A percentile compares a stretch with the other conserved stretches of the same genome.
Evolutionary conservation across 2,797 vertebrate species (phyloP).

Genomic region (Rhinophrynus dorsalis): DNA sequence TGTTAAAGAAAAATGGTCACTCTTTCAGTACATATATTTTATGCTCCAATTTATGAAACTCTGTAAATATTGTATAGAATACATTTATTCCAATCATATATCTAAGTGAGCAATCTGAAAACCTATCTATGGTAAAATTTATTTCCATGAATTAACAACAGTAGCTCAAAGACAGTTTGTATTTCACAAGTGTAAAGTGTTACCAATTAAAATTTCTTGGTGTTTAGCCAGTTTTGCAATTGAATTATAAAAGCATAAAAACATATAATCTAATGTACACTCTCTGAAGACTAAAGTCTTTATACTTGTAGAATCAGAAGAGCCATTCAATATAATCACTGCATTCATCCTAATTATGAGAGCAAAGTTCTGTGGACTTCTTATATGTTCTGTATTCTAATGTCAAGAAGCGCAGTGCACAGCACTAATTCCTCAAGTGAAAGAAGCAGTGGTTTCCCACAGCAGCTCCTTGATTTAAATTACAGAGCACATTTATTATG

Average conservation of each 20-base stretch:
- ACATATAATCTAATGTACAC: slow-evolving; percentile 71
- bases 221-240: slow-evolving; percentile 68
- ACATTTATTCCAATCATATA: slow-evolving; percentile 55
- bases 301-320: slow-evolving; percentile 73
- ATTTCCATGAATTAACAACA: slow-evolving; percentile 53
- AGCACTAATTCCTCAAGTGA: slow-evolving; percentile 79
- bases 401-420: slow-evolving; percentile 73
- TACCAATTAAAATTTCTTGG: slow-evolving; percentile 79
- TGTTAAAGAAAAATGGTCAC: no score
- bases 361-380: slow-evolving; percentile 74
- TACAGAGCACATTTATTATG: slow-evolving; percentile 81
- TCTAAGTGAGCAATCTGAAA: slow-evolving; percentile 50
- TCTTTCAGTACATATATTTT: not conserved
- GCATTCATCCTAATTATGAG: slow-evolving; percentile 78
- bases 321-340: slow-evolving; percentile 74
- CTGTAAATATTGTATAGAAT: not conserved
- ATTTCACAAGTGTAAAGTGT: slow-evolving; percentile 69
- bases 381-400: slow-evolving; percentile 58
- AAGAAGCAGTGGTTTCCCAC: slow-evolving; percentile 79
- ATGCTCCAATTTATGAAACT: not conserved
- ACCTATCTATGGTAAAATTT: not conserved
- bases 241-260: slow-evolving; percentile 78
- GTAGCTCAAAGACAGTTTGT: slow-evolving; percentile 66
- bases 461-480: slow-evolving; percentile 85
- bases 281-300: slow-evolving; percentile 69